phyloP scores from a whole-genome alignment of 2,888 invertebrate species.

The Phymatocera aterrima region DNA sequence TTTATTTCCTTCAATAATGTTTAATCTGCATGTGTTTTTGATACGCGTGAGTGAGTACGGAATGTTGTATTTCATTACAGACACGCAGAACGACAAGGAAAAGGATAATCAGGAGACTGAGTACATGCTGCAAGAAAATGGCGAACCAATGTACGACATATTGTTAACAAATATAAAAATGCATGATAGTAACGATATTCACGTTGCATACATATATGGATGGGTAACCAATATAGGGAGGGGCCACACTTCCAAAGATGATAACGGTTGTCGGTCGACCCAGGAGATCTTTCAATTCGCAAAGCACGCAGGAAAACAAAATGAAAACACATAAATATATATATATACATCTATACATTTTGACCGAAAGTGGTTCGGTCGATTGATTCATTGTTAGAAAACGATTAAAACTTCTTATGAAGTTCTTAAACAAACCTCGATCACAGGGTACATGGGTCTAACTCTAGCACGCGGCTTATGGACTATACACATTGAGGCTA shows the following conservation, averaged over 20 bases:
- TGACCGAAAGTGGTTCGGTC: not conserved
- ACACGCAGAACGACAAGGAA: constrained; percentile 70
- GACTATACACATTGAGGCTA: not conserved
- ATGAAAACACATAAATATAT: not conserved
- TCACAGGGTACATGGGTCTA: constrained; percentile 3
- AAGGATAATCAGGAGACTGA: constrained; percentile 70
- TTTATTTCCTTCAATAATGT: not conserved
- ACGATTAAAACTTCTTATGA: not conserved
- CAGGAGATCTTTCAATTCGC: not conserved
- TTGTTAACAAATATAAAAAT: constrained; percentile 48
- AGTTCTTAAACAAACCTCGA: not conserved
- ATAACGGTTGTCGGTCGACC: constrained; percentile 9
- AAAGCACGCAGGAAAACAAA: not conserved
- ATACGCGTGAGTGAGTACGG: constrained; percentile 53
- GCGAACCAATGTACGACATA: constrained; percentile 70
- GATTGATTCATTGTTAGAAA: not conserved
- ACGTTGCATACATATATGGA: constrained; percentile 9
- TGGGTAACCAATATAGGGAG: constrained; percentile 9
- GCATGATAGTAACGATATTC: constrained; percentile 28
- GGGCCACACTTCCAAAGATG: not conserved
- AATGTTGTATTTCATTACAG: constrained; percentile 63
- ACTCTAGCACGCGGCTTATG: not conserved
- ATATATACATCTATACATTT: not conserved
- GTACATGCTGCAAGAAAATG: constrained; percentile 69
- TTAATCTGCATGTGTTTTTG: constrained; percentile 34